Percentiles rank a stretch among this genome's conserved stretches.
Conservation (phyloP, 37 sponge, comb jelly and placozoan species). For the Agelas oroides region DNA sequence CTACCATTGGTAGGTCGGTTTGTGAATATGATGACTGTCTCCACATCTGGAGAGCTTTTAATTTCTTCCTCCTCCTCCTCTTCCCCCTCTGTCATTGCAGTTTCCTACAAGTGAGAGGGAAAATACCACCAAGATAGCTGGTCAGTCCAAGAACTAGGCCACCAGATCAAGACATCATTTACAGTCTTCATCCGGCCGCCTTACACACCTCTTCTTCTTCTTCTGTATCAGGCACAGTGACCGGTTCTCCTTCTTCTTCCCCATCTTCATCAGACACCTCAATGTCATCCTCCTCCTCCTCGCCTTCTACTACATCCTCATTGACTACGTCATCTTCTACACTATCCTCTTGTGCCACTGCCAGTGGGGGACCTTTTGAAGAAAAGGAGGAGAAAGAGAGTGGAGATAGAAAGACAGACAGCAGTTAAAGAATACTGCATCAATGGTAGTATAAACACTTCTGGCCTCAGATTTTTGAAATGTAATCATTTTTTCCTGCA, state of each 20-base stretch:
- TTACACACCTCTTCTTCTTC: neutral
- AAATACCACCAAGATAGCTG: too few relatives aligned
- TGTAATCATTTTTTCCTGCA: conserved; percentile 10
- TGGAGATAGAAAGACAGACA: neutral
- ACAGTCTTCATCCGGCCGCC: neutral
- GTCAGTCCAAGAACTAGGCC: too few relatives aligned
- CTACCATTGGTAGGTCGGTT: conserved; percentile 41
- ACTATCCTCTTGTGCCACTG: conserved; percentile 25
- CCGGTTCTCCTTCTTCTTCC: conserved; percentile 32
- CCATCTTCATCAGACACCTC: conserved; percentile 32
- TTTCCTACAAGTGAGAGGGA: conserved; percentile 31
- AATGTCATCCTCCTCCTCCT: conserved; percentile 21
- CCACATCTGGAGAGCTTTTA: conserved; percentile 75
- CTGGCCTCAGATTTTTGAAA: conserved; percentile 21
- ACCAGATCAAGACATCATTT: neutral
- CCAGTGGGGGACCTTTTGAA: conserved; percentile 5
- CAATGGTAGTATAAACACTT: neutral
- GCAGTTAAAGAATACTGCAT: neutral
- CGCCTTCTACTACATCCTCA: conserved; percentile 25
- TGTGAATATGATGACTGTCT: conserved; percentile 73
- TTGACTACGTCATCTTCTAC: conserved; percentile 28
- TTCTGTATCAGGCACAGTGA: conserved; percentile 16
- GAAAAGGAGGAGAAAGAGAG: neutral
- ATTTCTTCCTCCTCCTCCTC: conserved; percentile 87
- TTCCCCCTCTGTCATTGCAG: conserved; percentile 45